These are phyloP conservation scores for Halcyon senegalensis DNA, from an alignment of 2,113 vertebrate species.

Conservation along the genomic window DNA sequence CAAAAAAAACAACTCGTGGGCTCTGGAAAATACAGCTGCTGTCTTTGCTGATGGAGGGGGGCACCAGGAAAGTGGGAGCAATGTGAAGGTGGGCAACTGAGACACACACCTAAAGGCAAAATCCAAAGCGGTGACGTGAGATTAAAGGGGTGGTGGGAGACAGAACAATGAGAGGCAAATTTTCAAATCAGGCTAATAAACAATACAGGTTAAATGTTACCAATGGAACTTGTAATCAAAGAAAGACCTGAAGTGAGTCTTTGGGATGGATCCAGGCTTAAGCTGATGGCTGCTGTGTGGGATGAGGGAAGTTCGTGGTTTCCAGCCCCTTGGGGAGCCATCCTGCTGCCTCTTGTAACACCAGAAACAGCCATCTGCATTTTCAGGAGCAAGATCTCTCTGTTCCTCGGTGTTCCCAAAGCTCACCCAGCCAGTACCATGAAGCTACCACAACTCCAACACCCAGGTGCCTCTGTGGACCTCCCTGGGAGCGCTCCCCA, in stretches of 20 bases:
- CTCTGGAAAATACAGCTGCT: background rate
- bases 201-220: background rate
- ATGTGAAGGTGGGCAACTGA: background rate
- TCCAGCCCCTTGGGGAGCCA: background rate
- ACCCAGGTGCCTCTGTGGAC: accelerated
- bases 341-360: background rate
- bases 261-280: background rate
- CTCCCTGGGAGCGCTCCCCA: background rate
- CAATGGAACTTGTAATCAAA: background rate
- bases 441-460: background rate
- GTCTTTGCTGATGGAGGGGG: background rate
- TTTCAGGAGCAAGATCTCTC: background rate
- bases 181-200: background rate
- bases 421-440: background rate
- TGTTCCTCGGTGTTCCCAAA: background rate
- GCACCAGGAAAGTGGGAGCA: background rate
- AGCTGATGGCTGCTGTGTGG: background rate
- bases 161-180: background rate
- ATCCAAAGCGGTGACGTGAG: background rate
- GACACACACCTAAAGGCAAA: background rate
- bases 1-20: background rate
- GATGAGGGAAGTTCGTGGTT: background rate
- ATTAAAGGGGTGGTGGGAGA: background rate
- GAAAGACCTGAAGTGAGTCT: background rate
- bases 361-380: background rate